Conservation (phyloP, 1,140 invertebrate species). For the Eurosta solidaginis region DNA sequence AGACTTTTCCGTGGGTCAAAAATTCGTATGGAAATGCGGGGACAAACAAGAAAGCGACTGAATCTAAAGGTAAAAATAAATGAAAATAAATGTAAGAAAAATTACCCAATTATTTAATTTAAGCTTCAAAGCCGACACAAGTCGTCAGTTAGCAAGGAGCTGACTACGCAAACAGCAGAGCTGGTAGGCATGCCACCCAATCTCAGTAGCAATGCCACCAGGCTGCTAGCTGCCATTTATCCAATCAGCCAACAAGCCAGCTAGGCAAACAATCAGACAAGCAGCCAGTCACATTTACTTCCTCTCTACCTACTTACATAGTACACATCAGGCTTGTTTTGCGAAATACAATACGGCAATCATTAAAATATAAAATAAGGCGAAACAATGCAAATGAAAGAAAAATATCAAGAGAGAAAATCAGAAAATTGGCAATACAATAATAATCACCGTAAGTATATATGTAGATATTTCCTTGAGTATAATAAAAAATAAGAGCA, state of each 20-base stretch:
- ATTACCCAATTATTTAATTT: conserved; percentile 59
- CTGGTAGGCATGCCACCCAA: conserved; percentile 4
- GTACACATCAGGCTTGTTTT: background rate
- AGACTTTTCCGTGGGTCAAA: too few species aligned
- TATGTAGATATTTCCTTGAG: background rate
- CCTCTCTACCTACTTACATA: too few species aligned
- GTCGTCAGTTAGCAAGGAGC: background rate
- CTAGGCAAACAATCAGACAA: conserved; percentile 29
- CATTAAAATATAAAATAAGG: conserved; percentile 26
- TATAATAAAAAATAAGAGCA: conserved; percentile 14
- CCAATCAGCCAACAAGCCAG: conserved; percentile 30
- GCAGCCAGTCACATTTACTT: conserved; percentile 12
- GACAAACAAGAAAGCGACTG: too few species aligned
- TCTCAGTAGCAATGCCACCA: conserved; percentile 4
- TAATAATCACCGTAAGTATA: background rate
- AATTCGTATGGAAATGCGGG: too few species aligned
- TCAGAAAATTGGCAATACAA: background rate
- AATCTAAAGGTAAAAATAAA: too few species aligned
- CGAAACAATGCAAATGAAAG: background rate
- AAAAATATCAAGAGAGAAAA: background rate
- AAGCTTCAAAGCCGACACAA: conserved; percentile 50
- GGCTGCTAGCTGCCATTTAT: conserved; percentile 31
- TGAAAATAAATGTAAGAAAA: too few species aligned
- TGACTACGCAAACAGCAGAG: background rate
- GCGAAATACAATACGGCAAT: conserved; percentile 27